phyloP scores from a whole-genome alignment of 2,113 vertebrate species.

The Syngnathus floridae region DNA sequence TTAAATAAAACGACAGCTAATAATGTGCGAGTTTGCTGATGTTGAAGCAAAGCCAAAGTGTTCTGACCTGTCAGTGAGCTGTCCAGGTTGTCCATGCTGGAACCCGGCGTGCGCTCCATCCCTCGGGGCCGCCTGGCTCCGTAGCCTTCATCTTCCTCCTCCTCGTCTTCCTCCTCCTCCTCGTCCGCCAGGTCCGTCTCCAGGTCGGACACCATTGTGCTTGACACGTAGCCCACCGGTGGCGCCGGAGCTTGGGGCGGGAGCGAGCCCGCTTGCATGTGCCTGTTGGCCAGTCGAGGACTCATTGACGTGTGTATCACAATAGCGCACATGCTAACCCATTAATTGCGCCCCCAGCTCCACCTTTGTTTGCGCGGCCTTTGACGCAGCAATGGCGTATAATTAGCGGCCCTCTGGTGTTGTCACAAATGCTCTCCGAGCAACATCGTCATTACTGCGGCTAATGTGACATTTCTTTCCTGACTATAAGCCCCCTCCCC shows the following conservation, averaged over 20 bases:
- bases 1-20: too few relatives aligned
- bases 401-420: constrained; percentile 71
- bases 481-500: constrained; percentile 47
- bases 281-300: constrained; percentile 67
- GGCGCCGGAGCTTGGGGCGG: constrained; percentile 91
- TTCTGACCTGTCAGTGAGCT: constrained; percentile 90
- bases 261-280: constrained; percentile 88
- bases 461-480: constrained; percentile 66
- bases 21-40: too few relatives aligned
- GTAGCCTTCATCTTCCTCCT: constrained; percentile 87
- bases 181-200: constrained; percentile 91
- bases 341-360: constrained; percentile 65
- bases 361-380: constrained; percentile 47
- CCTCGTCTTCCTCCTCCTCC: constrained; percentile 84
- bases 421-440: constrained; percentile 67
- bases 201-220: constrained; percentile 93
- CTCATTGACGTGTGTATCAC: constrained; percentile 2
- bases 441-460: constrained; percentile 70
- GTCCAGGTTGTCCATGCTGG: constrained; percentile 97
- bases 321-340: constrained; percentile 55
- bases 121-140: constrained; percentile 83
- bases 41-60: neutral
- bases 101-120: constrained; percentile 91
- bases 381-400: constrained; percentile 63
- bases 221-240: constrained; percentile 92